Base-by-base conservation (phyloP, 2,888 invertebrate species). In the Marronus borbonicus region DNA sequence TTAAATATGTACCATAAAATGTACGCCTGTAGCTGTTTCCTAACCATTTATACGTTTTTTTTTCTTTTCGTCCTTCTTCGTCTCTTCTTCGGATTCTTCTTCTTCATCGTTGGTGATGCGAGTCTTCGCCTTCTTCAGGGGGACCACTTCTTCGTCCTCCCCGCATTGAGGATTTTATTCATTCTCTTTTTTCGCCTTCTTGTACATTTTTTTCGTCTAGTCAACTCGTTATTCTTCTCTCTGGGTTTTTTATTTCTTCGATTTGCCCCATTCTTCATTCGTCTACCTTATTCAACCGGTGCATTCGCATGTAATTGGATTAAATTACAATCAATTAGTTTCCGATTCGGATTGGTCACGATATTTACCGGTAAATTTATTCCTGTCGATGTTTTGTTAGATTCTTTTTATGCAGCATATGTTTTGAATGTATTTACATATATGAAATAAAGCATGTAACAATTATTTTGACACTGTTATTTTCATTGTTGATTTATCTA, bases 1-100 rank as follows among this genome's bases (percentile, higher is more conserved):
- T 81, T 81, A 81, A 82, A 82, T 81, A 80, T 78, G 79, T 79
- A 77, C 80, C 81, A 77, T 81, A 81, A 81, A 82, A 78, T 80
- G 60, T 52, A 77, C 77, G 72, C 44, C 72, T 49, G 72, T 72
- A 72, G 58, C 72, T 60, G 72, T 72, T 72, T 72, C 72, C 72
- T 72, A 72, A 72, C 72, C 60, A 72, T 72, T 72, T 72, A 44
- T 72, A 58, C 39, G 17, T 58, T 58, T 77, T 77, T 62, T 77
- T 50, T 39, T 24, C 49, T 28, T 50, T 39, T 24, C 49, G 28
- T 55, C n/a, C 68, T 76, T 72, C 60, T 69, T 60, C 55, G 7
- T 65, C 44, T 39, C 72, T 49, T 20, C 64, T 69, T 52, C 58
- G 55, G 12, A 4, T 20, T 39, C 68, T 55, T 49, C 68, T 68